phyloP scores from a whole-genome alignment of 2,888 invertebrate genomes.

The Choristoneura rosaceana region DNA sequence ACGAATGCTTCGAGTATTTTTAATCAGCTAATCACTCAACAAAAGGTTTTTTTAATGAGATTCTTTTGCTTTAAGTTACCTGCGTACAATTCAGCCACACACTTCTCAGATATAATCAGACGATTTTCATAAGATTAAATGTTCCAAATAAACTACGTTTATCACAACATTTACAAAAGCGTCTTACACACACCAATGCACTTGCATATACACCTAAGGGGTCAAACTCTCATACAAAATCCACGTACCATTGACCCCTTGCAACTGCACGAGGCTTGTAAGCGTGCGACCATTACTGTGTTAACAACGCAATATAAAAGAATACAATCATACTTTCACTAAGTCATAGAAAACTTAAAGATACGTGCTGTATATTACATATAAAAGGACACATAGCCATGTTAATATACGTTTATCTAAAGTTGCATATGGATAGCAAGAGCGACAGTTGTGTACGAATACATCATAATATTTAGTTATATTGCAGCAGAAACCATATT shows the following conservation, averaged over 20 bases:
- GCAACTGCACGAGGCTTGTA: background rate
- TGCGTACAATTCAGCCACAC: slow-evolving; percentile 26
- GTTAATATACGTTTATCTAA: slow-evolving; percentile 34
- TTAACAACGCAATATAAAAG: slow-evolving; percentile 70
- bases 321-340: slow-evolving; percentile 73
- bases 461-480: slow-evolving; percentile 25
- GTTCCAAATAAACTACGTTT: slow-evolving; percentile 48
- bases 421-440: slow-evolving; percentile 33
- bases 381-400: slow-evolving; percentile 38
- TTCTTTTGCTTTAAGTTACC: slow-evolving; percentile 24
- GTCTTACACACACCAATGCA: slow-evolving; percentile 50
- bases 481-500: slow-evolving; percentile 36
- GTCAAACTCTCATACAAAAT: slow-evolving; percentile 18
- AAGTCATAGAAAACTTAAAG: slow-evolving; percentile 56
- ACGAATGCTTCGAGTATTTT: background rate
- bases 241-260: slow-evolving; percentile 15
- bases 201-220: background rate
- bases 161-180: slow-evolving; percentile 69
- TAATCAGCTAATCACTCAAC: slow-evolving; percentile 2
- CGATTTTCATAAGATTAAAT: slow-evolving; percentile 25
- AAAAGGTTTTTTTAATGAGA: slow-evolving; percentile 23
- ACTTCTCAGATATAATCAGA: slow-evolving; percentile 14
- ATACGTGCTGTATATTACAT: slow-evolving; percentile 40
- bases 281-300: slow-evolving; percentile 57
- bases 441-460: slow-evolving; percentile 18